phyloP scores from a whole-genome alignment of 2,888 invertebrate genomes.

The Plebejus anna region DNA sequence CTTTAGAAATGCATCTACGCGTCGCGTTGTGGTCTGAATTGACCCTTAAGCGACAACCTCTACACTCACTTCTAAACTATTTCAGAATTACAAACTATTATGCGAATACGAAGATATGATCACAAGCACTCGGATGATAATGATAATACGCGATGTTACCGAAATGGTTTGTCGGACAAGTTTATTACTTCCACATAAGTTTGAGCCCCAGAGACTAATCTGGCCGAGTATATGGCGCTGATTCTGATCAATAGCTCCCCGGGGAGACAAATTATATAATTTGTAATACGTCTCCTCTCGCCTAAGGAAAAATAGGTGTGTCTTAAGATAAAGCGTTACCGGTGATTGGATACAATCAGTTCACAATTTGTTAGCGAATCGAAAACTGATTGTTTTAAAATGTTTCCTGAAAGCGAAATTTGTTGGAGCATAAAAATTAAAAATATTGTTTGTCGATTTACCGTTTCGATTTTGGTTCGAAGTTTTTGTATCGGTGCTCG shows the following conservation, averaged over 20 bases:
- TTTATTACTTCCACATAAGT: slow-evolving; percentile 28
- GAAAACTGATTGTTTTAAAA: slow-evolving; percentile 14
- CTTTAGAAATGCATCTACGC: too few species aligned
- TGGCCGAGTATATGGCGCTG: slow-evolving; percentile 39
- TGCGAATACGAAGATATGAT: not conserved
- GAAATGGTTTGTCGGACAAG: slow-evolving; percentile 15
- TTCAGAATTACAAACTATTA: not conserved
- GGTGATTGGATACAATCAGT: slow-evolving; percentile 29
- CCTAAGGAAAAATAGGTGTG: slow-evolving; percentile 57
- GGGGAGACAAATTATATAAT: slow-evolving; percentile 65
- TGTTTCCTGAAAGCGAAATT: slow-evolving; percentile 3
- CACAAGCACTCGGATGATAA: not conserved
- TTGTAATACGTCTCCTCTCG: slow-evolving; percentile 48
- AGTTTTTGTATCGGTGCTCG: not conserved
- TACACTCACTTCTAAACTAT: not conserved
- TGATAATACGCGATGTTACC: slow-evolving; percentile 5
- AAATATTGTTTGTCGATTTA: not conserved
- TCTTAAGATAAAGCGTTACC: slow-evolving; percentile 32
- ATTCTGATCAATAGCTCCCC: slow-evolving; percentile 54
- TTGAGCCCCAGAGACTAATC: slow-evolving; percentile 39
- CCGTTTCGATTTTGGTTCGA: not conserved
- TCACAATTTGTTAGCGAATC: slow-evolving; percentile 29
- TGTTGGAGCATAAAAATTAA: not conserved
- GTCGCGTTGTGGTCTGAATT: too few species aligned
- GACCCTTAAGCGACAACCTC: too few species aligned